Evolutionary conservation across 2,797 vertebrate species (phyloP), one percentile per base, ranked within the genome.

Genomic region (Sorex maritimensis): DNA sequence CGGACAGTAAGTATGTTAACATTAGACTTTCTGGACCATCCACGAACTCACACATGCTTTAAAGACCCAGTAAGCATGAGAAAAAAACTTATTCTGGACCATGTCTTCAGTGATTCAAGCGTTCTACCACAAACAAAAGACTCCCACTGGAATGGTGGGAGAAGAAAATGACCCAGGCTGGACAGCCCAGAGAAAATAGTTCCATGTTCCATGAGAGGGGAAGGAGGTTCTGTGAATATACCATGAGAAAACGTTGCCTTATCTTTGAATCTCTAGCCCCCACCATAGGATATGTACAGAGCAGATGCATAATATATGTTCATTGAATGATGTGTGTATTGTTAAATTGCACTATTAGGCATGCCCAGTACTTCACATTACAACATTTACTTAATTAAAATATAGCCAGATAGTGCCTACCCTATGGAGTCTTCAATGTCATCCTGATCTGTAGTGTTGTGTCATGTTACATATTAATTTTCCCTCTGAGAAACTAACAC

Each of bases 331-430:
- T 69, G 81, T 92, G 71, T 55, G 65, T 41, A 69, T 28, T 65
- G 8, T 14, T 61, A 92, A 73, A 81, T 12, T 19, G 38, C 10
- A 82, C 61, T 81, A 24, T 46, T 28, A 89, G 6, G 58, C 23
- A 90, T 2, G 30, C 3, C 34, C 1, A 73, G 30, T 63, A 81
- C 46, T 63, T 80, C 46, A 49, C 34, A 44, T 38, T 69, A 74
- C 21, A 90, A 90, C 89, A 91, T 65, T 77, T 81, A 81, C 28
- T 85, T 79, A 30, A 81, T 90, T 82, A 41, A 91, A 87, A 92
- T 91, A 69, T 15, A 30, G 68, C 55, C 26, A 83, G 75, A 74
- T 52, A 87, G 79, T 44, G 41, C 34, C 71, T 91, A 28, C 17
- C 71, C 17, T 79, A 49, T 52, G 52, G 72, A 44, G 49, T 19